A percentile compares a stretch with the other conserved stretches of the same genome.
These are phyloP conservation scores for Sepiola atlantica DNA, from an alignment of 2,888 invertebrate species.

Conservation along the genomic window DNA sequence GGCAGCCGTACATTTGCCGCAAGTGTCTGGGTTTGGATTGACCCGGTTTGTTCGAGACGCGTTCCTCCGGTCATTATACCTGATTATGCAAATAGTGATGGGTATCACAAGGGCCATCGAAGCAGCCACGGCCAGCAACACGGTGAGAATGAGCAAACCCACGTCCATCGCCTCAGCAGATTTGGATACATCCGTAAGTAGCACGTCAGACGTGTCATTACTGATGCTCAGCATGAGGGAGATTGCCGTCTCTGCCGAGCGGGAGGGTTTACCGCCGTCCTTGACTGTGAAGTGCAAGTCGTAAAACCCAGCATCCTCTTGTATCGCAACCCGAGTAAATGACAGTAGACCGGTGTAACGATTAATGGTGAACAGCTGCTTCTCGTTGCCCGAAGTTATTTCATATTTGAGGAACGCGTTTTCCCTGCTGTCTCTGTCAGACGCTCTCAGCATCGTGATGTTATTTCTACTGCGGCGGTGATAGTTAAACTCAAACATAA, in stretches of 20 bases:
- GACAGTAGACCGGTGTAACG: background rate
- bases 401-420: background rate
- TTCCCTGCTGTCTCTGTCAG: background rate
- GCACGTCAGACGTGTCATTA: background rate
- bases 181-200: background rate
- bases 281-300: background rate
- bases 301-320: background rate
- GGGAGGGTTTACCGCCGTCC: background rate
- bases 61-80: background rate
- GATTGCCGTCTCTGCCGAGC: background rate
- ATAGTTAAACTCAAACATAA: conserved; percentile 9
- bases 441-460: background rate
- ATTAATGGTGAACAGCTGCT: background rate
- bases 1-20: background rate
- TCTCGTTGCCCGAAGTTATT: background rate
- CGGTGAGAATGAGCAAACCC: background rate
- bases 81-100: background rate
- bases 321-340: background rate
- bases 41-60: background rate
- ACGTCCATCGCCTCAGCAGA: background rate
- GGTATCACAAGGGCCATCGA: background rate
- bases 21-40: background rate
- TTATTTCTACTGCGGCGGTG: background rate
- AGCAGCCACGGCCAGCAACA: background rate
- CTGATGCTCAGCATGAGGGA: background rate